Evolutionary conservation across 2,888 invertebrate species (phyloP), one percentile per base, ranked within the genome.

Genomic region (Homarus gammarus): DNA sequence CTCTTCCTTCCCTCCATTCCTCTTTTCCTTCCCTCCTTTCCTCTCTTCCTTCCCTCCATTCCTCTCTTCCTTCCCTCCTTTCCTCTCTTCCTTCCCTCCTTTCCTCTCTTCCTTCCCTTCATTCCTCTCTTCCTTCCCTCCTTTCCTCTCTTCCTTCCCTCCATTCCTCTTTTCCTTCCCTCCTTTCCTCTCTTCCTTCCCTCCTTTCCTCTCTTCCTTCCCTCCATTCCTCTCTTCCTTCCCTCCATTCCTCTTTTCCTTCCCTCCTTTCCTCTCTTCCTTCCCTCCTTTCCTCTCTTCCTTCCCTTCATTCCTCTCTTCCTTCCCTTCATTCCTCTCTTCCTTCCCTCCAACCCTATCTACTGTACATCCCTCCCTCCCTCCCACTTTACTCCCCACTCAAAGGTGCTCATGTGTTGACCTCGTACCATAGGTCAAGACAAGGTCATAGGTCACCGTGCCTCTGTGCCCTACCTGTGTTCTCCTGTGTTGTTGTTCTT

Each of bases 151-250:
- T n/a, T n/a, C n/a, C n/a, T n/a, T n/a, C n/a, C n/a, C n/a, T n/a
- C n/a, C n/a, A n/a, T n/a, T n/a, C n/a, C n/a, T n/a, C n/a, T 70
- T 33, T 70, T 33, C 70, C 33, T 70, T 18, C 15, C 38, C 36
- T 38, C 15, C 38, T 70, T 15, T 70, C 15, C 70, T 33, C 70
- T 73, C 38, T 73, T 27, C 22, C n/a, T 38, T 27, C 22, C 81
- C 64, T 27, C 36, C 73, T 64, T 38, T 82, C 82, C 85, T 51
- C 36, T 40, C 78, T 38, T 85, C 38, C 40, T 64, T 85, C 85
- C 61, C 56, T 61, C 73, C 73, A 27, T 72, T 22, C 36, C 56
- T 44, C 36, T 18, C 44, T 40, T 27, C 8, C 44, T 22, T 33
- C 22, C 38, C 40, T 31, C n/a, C 22, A 61, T 18, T 64, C 38